A percentile compares a stretch with the other conserved stretches of the same genome.
phyloP scores from a whole-genome alignment of 2,888 invertebrate species.

The Yponomeuta sedellus region DNA sequence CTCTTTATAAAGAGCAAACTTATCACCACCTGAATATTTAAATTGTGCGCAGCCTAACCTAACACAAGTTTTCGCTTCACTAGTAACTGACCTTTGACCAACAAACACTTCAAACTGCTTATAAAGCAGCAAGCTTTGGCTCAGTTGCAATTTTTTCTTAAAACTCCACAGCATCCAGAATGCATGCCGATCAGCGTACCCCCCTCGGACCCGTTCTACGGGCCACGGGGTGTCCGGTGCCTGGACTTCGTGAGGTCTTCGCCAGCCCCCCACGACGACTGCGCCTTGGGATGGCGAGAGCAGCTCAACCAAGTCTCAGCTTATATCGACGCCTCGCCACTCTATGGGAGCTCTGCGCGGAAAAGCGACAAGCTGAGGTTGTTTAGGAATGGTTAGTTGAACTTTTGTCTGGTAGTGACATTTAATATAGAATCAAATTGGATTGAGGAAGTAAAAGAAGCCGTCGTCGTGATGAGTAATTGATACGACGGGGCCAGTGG shows the following conservation, averaged over 20 bases:
- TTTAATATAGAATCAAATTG: not conserved
- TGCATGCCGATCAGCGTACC: constrained; percentile 89
- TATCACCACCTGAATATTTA: too few species aligned
- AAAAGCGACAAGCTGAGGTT: constrained; percentile 84
- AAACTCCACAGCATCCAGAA: constrained; percentile 82
- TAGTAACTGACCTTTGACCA: too few species aligned
- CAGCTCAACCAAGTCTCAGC: constrained; percentile 91
- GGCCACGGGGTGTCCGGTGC: constrained; percentile 82
- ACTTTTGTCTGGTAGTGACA: not conserved
- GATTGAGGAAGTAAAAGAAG: not conserved
- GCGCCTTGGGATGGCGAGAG: constrained; percentile 88
- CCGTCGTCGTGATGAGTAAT: too few species aligned
- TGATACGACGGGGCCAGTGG: not conserved
- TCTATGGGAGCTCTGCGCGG: constrained; percentile 86
- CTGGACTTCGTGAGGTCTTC: constrained; percentile 90
- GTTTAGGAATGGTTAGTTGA: constrained; percentile 80
- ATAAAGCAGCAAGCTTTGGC: too few species aligned
- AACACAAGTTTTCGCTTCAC: too few species aligned
- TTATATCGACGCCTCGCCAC: constrained; percentile 87
- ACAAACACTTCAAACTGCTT: too few species aligned
- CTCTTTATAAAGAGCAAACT: too few species aligned
- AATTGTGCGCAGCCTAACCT: too few species aligned
- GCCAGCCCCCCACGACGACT: constrained; percentile 86
- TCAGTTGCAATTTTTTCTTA: too few species aligned
- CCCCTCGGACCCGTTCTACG: constrained; percentile 82